Conservation (phyloP, 2,888 invertebrate species). For the Nymphalis polychloros region DNA sequence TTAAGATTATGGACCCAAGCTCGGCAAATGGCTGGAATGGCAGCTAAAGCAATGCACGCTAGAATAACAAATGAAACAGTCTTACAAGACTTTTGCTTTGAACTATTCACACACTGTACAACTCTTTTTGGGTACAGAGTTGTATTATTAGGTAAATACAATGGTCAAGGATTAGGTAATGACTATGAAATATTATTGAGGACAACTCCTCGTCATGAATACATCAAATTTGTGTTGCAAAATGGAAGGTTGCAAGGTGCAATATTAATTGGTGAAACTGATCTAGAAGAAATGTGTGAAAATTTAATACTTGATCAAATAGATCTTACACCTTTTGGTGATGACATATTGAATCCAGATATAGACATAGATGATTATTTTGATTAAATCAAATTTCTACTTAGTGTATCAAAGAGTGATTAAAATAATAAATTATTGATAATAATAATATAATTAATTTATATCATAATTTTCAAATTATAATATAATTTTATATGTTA, state of each 20-base stretch:
- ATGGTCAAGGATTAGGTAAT: constrained; percentile 92
- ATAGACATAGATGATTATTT: constrained; percentile 99
- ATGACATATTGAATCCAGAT: constrained; percentile 95
- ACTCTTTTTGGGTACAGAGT: constrained; percentile 97
- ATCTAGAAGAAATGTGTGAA: constrained; percentile 98
- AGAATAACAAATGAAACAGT: constrained; percentile 83
- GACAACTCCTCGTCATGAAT: constrained; percentile 90
- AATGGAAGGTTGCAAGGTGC: constrained; percentile 95
- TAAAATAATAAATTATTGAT: no score
- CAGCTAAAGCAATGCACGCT: constrained; percentile 93
- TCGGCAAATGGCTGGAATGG: constrained; percentile 97
- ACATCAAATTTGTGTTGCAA: constrained; percentile 93
- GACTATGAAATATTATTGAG: constrained; percentile 93
- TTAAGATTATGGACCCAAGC: constrained; percentile 99
- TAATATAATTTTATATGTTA: no score
- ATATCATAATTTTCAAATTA: no score
- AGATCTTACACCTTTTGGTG: constrained; percentile 93
- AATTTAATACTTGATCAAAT: constrained; percentile 97
- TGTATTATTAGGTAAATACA: constrained; percentile 94
- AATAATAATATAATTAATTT: no score
- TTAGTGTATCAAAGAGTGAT: not conserved
- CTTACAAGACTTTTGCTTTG: constrained; percentile 97
- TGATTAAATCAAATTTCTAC: constrained; percentile 83
- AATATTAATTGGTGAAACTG: constrained; percentile 97
- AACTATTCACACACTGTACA: constrained; percentile 98